Evolutionary conservation across 1,140 invertebrate genomes (phyloP).

Genomic region (Saxidomus purpurata): DNA sequence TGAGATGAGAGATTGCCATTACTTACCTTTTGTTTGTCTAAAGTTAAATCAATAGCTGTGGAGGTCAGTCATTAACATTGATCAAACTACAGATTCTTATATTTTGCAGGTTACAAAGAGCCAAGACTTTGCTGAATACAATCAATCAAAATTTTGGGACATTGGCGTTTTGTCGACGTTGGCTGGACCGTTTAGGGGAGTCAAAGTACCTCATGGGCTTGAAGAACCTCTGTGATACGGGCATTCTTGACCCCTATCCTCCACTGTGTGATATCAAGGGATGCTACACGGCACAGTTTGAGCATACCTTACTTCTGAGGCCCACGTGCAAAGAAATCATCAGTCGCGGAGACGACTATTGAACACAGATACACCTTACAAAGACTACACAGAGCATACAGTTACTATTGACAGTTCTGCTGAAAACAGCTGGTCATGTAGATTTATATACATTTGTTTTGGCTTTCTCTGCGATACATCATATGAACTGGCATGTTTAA

Average conservation of each 20-base stretch:
- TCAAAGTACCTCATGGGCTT: slow-evolving; percentile 99
- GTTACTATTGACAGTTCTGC: no score
- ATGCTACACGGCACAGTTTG: slow-evolving; percentile 99
- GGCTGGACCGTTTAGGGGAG: slow-evolving; percentile 98
- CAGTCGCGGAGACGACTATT: slow-evolving; percentile 98
- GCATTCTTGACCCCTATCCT: slow-evolving; percentile 98
- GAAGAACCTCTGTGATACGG: slow-evolving; percentile 97
- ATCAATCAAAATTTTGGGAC: slow-evolving; percentile 99
- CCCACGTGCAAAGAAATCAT: slow-evolving; percentile 99
- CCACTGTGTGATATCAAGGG: slow-evolving; percentile 99
- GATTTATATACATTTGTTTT: no score
- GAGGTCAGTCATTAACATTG: no score
- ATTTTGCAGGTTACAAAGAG: slow-evolving; percentile 88
- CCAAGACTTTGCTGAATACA: slow-evolving; percentile 96
- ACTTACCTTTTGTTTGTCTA: no score
- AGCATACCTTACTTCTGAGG: slow-evolving; percentile 98
- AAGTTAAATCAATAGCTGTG: no score
- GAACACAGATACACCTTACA: slow-evolving; percentile 61
- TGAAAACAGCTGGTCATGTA: no score
- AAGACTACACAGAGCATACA: no score
- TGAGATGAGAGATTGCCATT: no score
- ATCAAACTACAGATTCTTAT: no score
- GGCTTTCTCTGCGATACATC: no score
- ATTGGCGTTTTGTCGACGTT: slow-evolving; percentile 99
- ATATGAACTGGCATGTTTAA: no score